Base-by-base conservation (phyloP, 2,113 vertebrate genomes). In the Amia ocellicauda region DNA sequence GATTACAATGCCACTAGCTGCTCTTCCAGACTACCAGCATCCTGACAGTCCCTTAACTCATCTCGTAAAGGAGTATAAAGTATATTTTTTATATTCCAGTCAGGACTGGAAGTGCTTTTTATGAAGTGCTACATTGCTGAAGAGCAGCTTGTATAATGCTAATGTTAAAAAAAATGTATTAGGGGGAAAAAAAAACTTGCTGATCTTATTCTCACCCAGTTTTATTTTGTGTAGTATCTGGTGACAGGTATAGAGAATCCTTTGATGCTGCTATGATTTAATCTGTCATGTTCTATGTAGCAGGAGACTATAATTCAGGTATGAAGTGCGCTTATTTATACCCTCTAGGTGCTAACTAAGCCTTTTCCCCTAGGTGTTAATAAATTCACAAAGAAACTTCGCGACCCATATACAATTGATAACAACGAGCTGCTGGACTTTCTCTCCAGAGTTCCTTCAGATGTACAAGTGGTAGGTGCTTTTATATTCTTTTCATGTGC, bases 321-420 rank as follows among this genome's bases (percentile, higher is more conserved):
- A 47, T 60, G 55, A 55, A 70, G 29, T 50, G 59, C 60, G 49
- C 56, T 74, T 51, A 64, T 65, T 9, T 17, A 17, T 27, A 63
- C 28, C n/a, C n/a, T 58, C 31, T 22, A 41, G 65, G 40, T 59
- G 36, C 13, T 55, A 31, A 47, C 66, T 3, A 41, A 42, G 7
- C 40, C 40, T 61, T 53, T 62, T 83, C 78, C 76, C 82, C 58
- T 71, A 99, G 96, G 97, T 56, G 94, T 99, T 72, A 98, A 96
- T 85, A 99, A 98, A 90, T 99, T 99, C 85, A 98, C 95, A 67
- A 99, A 98, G 87, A 99, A 98, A 83, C 91, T 99, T 69, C 87
- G 95, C 73, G 93, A 92, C 83, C 97, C 96, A 0, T 97, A 97
- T 81, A 91, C 88, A 72, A 96, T 98, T 66, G 95, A 99, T 78